Evolutionary conservation across 2,113 vertebrate genomes (phyloP).

Genomic region (Poeciliopsis turrubarensis): DNA sequence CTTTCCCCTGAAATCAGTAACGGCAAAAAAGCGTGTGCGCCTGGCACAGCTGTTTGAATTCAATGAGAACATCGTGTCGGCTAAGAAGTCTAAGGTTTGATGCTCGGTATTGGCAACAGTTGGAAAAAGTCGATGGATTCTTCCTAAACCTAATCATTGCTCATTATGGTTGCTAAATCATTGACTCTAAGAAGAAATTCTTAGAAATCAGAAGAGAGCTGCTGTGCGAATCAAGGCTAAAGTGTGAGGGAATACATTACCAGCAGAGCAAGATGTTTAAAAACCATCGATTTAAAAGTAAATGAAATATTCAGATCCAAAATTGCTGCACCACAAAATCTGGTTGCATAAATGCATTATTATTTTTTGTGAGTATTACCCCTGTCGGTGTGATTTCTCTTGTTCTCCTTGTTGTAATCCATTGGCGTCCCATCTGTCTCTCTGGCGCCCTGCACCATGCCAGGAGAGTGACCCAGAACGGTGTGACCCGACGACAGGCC

Average conservation of each 20-base stretch:
- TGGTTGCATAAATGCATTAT: background rate
- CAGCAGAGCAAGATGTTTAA: background rate
- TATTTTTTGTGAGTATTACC: slow-evolving; percentile 68
- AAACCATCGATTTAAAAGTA: background rate
- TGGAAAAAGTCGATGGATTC: slow-evolving; percentile 46
- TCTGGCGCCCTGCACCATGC: slow-evolving; percentile 84
- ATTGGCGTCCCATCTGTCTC: slow-evolving; percentile 90
- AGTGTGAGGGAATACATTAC: slow-evolving; percentile 2
- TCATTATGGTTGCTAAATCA: slow-evolving; percentile 50
- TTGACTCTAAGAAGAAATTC: slow-evolving; percentile 37
- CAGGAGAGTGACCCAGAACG: slow-evolving; percentile 91
- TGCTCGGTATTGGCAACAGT: slow-evolving; percentile 38
- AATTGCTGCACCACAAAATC: background rate
- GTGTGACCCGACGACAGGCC: slow-evolving; percentile 90
- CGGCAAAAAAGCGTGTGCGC: slow-evolving; percentile 17
- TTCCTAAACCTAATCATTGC: slow-evolving; percentile 52
- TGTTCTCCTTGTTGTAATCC: slow-evolving; percentile 89
- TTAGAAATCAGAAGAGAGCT: slow-evolving; percentile 25
- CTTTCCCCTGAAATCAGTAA: slow-evolving; percentile 30
- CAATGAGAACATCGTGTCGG: slow-evolving; percentile 13
- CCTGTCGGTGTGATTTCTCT: slow-evolving; percentile 90
- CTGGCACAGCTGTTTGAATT: slow-evolving; percentile 23
- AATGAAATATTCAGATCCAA: background rate
- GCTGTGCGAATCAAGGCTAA: slow-evolving; percentile 30
- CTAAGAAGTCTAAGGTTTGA: slow-evolving; percentile 15